Conservation (phyloP, 1,140 invertebrate genomes). For the Pectinophora gossypiella region DNA sequence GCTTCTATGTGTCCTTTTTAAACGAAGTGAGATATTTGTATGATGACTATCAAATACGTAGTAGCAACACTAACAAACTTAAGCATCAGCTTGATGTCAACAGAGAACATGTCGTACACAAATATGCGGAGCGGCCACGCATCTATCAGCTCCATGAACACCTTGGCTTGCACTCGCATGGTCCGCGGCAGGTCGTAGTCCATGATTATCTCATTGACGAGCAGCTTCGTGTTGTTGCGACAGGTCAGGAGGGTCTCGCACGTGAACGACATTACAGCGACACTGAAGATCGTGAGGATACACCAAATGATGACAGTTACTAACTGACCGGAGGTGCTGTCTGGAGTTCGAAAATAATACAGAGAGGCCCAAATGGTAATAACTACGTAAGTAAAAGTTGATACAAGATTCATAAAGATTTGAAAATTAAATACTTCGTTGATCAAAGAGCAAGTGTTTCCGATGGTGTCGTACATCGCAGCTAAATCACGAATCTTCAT, state of each 20-base stretch:
- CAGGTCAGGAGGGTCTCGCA: slow-evolving; percentile 35
- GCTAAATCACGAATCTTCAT: slow-evolving; percentile 37
- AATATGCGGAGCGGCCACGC: slow-evolving; percentile 37
- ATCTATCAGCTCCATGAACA: slow-evolving; percentile 45
- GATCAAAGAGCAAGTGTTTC: slow-evolving; percentile 30
- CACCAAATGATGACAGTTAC: slow-evolving; percentile 33
- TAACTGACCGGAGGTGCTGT: slow-evolving; percentile 13
- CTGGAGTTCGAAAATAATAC: slow-evolving; percentile 25
- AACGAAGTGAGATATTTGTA: slow-evolving; percentile 42
- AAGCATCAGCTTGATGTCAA: slow-evolving; percentile 44
- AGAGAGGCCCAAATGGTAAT: slow-evolving; percentile 44
- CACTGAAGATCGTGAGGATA: slow-evolving; percentile 27
- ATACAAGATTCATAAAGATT: slow-evolving; percentile 41
- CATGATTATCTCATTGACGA: slow-evolving; percentile 49
- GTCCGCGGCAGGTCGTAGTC: slow-evolving; percentile 37
- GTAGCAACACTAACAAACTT: slow-evolving; percentile 48
- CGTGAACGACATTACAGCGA: slow-evolving; percentile 33
- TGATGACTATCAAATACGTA: slow-evolving; percentile 49
- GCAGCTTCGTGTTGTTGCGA: slow-evolving; percentile 32
- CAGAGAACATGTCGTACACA: slow-evolving; percentile 44
- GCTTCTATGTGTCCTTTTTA: too few species aligned
- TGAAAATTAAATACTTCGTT: slow-evolving; percentile 45
- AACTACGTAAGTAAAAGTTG: slow-evolving; percentile 42
- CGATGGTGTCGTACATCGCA: slow-evolving; percentile 31
- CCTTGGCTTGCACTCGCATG: slow-evolving; percentile 45